Base-by-base conservation (phyloP, 2,797 vertebrate genomes). In the Scolopax rusticola region DNA sequence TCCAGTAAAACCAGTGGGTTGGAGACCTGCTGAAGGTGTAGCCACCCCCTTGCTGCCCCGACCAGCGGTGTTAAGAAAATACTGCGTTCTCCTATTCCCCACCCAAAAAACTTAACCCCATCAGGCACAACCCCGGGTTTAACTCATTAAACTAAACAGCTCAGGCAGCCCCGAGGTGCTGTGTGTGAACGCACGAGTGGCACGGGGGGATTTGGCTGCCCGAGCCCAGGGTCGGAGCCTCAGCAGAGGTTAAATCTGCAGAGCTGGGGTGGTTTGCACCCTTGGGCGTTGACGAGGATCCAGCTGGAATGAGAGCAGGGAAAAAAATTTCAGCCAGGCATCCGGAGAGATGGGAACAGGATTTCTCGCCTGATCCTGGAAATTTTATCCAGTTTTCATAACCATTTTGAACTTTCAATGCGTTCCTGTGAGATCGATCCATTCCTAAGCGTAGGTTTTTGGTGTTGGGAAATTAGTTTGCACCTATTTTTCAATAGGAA, bases 101-200 rank as follows among this genome's bases (percentile, higher is more conserved):
- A 2, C 10, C 1, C 20, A 4, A 51, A 73, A 77, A 79, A 30
- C 28, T 6, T 14, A 38, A 4, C 8, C 8, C 50, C 27, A 0
- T 5, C 24, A 50, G 7, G 4, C 1, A 8, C 8, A 28, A 45
- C 2, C 9, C 12, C 53, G 64, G 57, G 60, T 6, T 73, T 41
- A 15, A 45, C 3, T 59, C 18, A 4, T 4, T 54, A 2, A 14
- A 33, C 64, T 33, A 48, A 23, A 21, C 36, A 60, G 65, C 65
- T 3, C 1, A 15, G 40, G 36, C 50, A 32, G 53, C 0, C 0
- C 53, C 2, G 8, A 47, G 59, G 53, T 17, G 73, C 53, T 48
- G 50, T 19, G 50, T 3, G 73, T 20, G 45, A 8, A 41, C 0
- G 2, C 5, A 28, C 0, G 5, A 57, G 32, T 69, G 63, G 43